Evolutionary conservation across 2,113 vertebrate species (phyloP).

Genomic region (Channa maculata): DNA sequence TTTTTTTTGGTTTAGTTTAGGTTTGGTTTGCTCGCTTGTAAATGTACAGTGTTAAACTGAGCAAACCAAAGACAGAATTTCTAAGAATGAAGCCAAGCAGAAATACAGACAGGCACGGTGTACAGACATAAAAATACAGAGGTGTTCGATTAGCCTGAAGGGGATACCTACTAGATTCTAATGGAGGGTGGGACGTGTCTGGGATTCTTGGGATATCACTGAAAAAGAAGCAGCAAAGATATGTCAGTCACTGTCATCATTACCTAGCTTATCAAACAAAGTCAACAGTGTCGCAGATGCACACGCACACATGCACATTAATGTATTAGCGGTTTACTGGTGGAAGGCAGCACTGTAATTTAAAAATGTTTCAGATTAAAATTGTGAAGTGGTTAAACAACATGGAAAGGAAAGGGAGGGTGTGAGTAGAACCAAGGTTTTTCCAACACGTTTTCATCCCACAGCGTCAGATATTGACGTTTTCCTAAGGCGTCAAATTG

Average conservation of each 20-base stretch:
- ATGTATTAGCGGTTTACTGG: constrained; percentile 22
- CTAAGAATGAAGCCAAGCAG: background rate
- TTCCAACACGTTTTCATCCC: background rate
- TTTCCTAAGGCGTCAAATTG: too few relatives aligned
- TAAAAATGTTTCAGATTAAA: constrained; percentile 41
- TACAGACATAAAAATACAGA: constrained; percentile 2
- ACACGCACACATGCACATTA: constrained; percentile 61
- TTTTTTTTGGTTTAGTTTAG: too few relatives aligned
- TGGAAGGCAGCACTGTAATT: constrained; percentile 28
- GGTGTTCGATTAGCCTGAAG: constrained; percentile 9
- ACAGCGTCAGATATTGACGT: too few relatives aligned
- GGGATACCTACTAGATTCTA: constrained; percentile 93
- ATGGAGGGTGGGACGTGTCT: constrained; percentile 96
- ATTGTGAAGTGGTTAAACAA: constrained; percentile 30
- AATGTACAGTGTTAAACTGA: too few relatives aligned
- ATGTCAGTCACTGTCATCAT: constrained; percentile 28
- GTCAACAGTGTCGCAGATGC: constrained; percentile 31
- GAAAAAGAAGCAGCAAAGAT: constrained; percentile 61
- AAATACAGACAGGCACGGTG: background rate
- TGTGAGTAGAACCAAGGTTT: constrained; percentile 44
- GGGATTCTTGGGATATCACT: constrained; percentile 99
- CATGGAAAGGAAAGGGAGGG: constrained; percentile 48
- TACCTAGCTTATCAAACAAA: too few relatives aligned
- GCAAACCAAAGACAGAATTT: background rate
- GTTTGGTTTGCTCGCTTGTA: too few relatives aligned